Base-by-base conservation (phyloP, 2,797 vertebrate genomes). In the Selene dorsalis region DNA sequence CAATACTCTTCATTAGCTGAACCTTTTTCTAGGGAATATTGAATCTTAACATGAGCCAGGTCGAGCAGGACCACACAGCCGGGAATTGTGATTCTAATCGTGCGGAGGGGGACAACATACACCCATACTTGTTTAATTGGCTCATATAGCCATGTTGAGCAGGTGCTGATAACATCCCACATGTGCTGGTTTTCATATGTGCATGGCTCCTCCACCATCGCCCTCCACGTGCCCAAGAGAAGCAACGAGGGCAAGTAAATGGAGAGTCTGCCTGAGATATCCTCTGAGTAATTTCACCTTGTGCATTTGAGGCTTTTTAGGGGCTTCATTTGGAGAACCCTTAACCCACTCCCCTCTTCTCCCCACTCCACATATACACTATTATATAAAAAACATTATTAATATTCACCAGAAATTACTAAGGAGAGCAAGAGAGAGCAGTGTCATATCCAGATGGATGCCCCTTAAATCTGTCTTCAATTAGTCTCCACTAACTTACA, bases 381-480 rank as follows among this genome's bases (percentile, higher is more conserved):
- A 83, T 86, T 89, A 89, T 88, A 90, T 88, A 79, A 88, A 92
- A 92, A 89, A 85, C 87, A 91, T 91, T 84, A 93, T 94, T 93
- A 93, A 91, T 89, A 94, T 94, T 92, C 85, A 87, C 77, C 70
- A 90, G 88, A 88, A 93, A 92, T 92, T 92, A 88, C 77, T 75
- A 82, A 89, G 77, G 74, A 87, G 89, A 88, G 82, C 30, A 24
- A 66, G 62, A 80, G 80, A 80, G 67, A 69, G 71, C 59, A 55
- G 79, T 74, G 76, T 82, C 39, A 71, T 63, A 91, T 85, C 90
- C 89, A 93, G 93, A 92, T 89, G 89, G 90, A 93, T 91, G 88
- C 86, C 85, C 88, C 86, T 94, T 92, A 93, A 94, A 93, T 92
- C 85, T 91, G 91, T 90, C 88, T 94, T 93, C 92, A 94, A 94